These are phyloP conservation scores for Panopea generosa DNA, from an alignment of 2,888 invertebrate genomes.

Conservation along the genomic window DNA sequence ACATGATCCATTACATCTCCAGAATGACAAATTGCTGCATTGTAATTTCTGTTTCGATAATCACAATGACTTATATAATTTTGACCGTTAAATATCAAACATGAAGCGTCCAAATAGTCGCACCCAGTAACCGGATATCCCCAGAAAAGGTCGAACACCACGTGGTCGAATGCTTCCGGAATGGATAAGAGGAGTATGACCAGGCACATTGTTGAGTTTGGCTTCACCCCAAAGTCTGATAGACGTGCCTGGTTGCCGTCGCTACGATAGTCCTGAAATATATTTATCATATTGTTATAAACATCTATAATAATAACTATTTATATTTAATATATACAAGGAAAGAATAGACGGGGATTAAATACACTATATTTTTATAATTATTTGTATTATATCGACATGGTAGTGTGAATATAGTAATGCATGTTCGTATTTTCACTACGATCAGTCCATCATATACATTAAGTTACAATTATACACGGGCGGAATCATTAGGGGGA, in stretches of 20 bases:
- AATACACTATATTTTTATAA: no score
- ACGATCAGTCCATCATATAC: no score
- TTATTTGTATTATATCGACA: no score
- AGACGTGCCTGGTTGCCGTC: slow-evolving; percentile 42
- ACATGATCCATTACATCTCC: slow-evolving; percentile 67
- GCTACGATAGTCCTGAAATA: slow-evolving; percentile 34
- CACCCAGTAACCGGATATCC: slow-evolving; percentile 62
- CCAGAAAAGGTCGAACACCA: slow-evolving; percentile 72
- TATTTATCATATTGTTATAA: not conserved
- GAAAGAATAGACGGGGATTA: no score
- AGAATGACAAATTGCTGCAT: slow-evolving; percentile 54
- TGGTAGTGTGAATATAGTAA: no score
- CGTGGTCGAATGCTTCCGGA: slow-evolving; percentile 68
- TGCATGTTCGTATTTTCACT: no score
- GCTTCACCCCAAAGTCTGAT: slow-evolving; percentile 55
- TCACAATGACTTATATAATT: slow-evolving; percentile 33
- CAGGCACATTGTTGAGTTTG: slow-evolving; percentile 61
- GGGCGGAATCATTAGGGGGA: no score
- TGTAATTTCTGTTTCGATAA: slow-evolving; percentile 12
- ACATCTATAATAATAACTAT: not conserved
- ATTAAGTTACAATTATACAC: no score
- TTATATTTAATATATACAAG: no score
- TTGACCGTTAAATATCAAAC: slow-evolving; percentile 57
- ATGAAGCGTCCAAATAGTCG: slow-evolving; percentile 71
- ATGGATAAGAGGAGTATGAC: slow-evolving; percentile 66